Percentiles rank a stretch among this genome's conserved stretches.
Evolutionary conservation across 2,888 invertebrate species (phyloP).

Genomic region (Amiota minor): DNA sequence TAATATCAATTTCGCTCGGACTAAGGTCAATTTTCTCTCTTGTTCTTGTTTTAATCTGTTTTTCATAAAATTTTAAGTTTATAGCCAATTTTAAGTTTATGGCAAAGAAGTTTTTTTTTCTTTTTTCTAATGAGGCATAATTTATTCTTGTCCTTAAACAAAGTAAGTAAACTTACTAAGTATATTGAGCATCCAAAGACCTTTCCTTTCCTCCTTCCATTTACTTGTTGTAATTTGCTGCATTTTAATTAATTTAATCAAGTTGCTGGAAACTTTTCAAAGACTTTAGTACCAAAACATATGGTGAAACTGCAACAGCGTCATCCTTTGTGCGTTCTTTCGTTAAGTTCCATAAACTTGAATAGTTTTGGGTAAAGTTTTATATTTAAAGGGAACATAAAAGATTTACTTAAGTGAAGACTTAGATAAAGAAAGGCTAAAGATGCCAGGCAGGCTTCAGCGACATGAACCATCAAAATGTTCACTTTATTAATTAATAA

Average conservation of each 20-base stretch:
- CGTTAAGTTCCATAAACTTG: not conserved
- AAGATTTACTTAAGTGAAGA: no score
- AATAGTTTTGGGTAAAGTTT: not conserved
- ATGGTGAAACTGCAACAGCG: not conserved
- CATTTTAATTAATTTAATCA: slow-evolving; percentile 6
- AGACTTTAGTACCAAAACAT: slow-evolving; percentile 7
- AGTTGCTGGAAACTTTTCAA: not conserved
- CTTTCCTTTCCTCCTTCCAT: not conserved
- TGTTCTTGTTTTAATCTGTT: not conserved
- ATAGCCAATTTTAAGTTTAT: no score
- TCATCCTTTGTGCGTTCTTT: not conserved
- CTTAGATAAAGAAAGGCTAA: no score
- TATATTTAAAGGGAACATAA: no score
- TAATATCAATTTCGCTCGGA: no score
- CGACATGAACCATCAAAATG: no score
- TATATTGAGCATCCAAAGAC: not conserved
- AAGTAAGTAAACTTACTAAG: not conserved
- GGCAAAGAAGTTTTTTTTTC: no score
- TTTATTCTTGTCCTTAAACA: not conserved
- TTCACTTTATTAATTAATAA: no score
- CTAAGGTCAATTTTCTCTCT: no score
- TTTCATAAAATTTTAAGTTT: not conserved
- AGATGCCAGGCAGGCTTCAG: no score
- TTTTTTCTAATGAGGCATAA: not conserved
- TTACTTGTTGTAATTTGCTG: not conserved